Base-by-base conservation (phyloP, 2,113 vertebrate species). In the Apeltes quadracus region DNA sequence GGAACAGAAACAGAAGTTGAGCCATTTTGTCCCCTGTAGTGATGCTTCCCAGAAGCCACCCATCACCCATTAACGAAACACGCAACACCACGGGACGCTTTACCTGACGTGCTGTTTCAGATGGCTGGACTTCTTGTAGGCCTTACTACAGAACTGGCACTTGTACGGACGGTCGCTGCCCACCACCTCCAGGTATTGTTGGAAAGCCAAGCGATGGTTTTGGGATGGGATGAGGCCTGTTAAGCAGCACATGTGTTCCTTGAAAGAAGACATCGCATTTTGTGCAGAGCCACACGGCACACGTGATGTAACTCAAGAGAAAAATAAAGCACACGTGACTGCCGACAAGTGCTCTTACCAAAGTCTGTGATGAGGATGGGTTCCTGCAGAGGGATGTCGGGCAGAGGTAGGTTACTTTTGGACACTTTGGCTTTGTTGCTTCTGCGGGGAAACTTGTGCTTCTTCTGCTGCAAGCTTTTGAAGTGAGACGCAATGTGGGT, bases 61-160 rank as follows among this genome's bases (percentile, higher is more conserved):
- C 48, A 51, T 51, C 5, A 51, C 13, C 48, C 50, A 53, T 2
- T 12, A 22, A 25, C 50, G 13, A 13, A 51, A 64, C 12, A 57
- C 12, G 3, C 29, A 16, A 22, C 18, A 32, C 50, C 50, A 53
- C 0, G 1, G 3, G 39, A 72, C 48, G 23, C 69, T 76, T 92
- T 91, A 99, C 98, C 98, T 96, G 92, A 98, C 95, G 63, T 99
- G 98, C 46, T 99, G 98, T 75, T 99, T 99, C 61, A 99, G 95
- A 87, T 99, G 98, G 84, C 98, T 99, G 29, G 98, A 99, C 61
- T 99, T 99, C 90, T 99, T 99, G 91, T 98, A 99, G 8, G 97
- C 96, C 78, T 98, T 96, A 82, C 91, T 97, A 87, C 98, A 99
- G 88, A 93, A 98, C 76, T 93, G 96, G 85, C 98, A 99, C 84